A percentile compares a stretch with the other conserved stretches of the same genome.
These are phyloP conservation scores for Hyposmocoma kahamanoa DNA, from an alignment of 1,140 invertebrate genomes.

Conservation along the genomic window DNA sequence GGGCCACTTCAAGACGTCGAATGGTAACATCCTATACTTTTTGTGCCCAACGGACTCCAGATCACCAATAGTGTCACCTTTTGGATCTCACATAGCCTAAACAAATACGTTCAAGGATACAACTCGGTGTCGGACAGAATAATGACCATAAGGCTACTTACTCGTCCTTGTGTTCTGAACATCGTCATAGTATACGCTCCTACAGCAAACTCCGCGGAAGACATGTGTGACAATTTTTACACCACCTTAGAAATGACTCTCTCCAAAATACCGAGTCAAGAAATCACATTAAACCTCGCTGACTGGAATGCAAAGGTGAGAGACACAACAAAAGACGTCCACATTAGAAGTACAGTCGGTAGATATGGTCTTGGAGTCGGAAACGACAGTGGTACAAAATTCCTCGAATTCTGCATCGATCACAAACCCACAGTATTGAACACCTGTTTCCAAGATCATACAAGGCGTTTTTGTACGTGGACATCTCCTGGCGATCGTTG, in stretches of 20 bases:
- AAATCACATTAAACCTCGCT: background rate
- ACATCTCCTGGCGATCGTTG: background rate
- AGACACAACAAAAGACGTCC: constrained; percentile 9
- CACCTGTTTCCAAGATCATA: constrained; percentile 4
- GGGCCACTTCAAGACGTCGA: background rate
- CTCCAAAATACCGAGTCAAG: background rate
- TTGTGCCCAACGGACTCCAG: background rate
- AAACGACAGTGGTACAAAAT: constrained; percentile 18
- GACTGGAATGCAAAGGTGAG: constrained; percentile 13
- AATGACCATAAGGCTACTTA: constrained; percentile 15
- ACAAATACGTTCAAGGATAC: constrained; percentile 7
- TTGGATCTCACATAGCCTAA: background rate
- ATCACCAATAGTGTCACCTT: background rate
- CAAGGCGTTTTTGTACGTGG: constrained; percentile 9
- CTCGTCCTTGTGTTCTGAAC: constrained; percentile 12
- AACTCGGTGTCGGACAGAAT: constrained; percentile 18
- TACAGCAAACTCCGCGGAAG: constrained; percentile 1
- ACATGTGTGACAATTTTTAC: background rate
- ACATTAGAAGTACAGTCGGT: constrained; percentile 11
- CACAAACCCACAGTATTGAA: constrained; percentile 12
- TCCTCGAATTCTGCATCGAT: constrained; percentile 15
- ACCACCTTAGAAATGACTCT: background rate
- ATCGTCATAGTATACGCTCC: constrained; percentile 21
- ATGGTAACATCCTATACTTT: background rate
- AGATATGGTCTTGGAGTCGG: constrained; percentile 16